Evolutionary conservation across 1,140 invertebrate species (phyloP).

Genomic region (Drosophila kikkawai): DNA sequence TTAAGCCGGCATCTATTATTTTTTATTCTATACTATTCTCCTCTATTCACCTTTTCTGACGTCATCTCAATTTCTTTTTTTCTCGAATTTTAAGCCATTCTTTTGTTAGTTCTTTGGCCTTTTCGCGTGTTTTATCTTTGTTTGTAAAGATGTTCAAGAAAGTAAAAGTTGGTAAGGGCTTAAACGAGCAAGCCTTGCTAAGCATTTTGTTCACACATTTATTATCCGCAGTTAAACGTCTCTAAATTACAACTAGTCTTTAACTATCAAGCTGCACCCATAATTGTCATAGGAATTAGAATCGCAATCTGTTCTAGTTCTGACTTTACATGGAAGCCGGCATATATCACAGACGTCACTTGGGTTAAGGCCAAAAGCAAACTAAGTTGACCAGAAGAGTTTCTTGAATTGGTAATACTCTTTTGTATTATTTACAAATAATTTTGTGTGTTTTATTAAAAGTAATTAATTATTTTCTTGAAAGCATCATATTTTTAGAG

Average conservation of each 20-base stretch:
- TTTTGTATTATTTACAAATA: constrained; percentile 4
- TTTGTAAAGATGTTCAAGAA: constrained; percentile 14
- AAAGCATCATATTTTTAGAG: constrained; percentile 5
- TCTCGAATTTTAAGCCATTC: constrained; percentile 9
- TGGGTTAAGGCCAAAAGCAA: constrained; percentile 63
- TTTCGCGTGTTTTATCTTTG: constrained; percentile 27
- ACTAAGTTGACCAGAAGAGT: not conserved
- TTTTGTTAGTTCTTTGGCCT: constrained; percentile 37
- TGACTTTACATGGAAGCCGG: constrained; percentile 16
- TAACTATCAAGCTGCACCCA: constrained; percentile 64
- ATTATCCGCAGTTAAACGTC: constrained; percentile 40
- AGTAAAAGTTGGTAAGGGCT: constrained; percentile 50
- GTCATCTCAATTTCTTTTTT: constrained; percentile 41
- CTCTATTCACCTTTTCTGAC: constrained; percentile 19
- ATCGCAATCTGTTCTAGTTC: constrained; percentile 48
- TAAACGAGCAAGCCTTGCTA: constrained; percentile 3
- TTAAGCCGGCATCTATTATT: constrained; percentile 43
- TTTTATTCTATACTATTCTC: constrained; percentile 1
- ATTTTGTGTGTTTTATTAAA: not conserved
- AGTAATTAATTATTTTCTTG: constrained; percentile 20
- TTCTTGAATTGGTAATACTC: constrained; percentile 24
- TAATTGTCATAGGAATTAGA: constrained; percentile 48
- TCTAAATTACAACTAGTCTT: constrained; percentile 40
- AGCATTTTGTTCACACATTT: constrained; percentile 56
- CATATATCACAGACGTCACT: constrained; percentile 40